These are phyloP conservation scores for Epinephelus fuscoguttatus DNA, from an alignment of 2,113 vertebrate genomes.

Conservation along the genomic window DNA sequence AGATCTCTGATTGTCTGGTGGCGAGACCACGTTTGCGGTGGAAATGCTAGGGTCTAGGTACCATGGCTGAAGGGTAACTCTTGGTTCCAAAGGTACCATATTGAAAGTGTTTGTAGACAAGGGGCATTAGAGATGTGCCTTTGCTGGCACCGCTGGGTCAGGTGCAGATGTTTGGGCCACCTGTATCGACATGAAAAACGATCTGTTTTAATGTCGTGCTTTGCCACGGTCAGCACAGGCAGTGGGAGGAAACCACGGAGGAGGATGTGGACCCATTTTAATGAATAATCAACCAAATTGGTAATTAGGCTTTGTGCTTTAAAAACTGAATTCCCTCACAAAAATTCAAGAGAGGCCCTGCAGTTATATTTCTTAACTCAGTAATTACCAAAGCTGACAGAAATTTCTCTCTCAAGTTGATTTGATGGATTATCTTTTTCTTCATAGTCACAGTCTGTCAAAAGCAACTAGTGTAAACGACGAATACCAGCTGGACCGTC, in stretches of 20 bases:
- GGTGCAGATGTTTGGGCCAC: slow-evolving; percentile 2
- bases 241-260: not conserved
- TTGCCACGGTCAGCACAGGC: slow-evolving; percentile 3
- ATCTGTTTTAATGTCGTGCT: not conserved
- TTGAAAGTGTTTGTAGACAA: too few species aligned
- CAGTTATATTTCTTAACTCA: not conserved
- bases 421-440: not conserved
- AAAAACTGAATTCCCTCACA: slow-evolving; percentile 4
- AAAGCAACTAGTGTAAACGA: not conserved
- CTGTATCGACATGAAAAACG: not conserved
- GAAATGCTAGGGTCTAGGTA: too few species aligned
- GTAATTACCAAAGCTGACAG: slow-evolving; percentile 19
- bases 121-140: not conserved
- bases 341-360: not conserved
- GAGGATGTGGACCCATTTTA: not conserved
- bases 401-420: not conserved
- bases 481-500: not conserved
- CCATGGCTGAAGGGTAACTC: too few species aligned
- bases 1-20: too few species aligned
- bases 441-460: slow-evolving; percentile 15
- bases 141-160: not conserved
- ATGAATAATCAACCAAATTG: slow-evolving; percentile 10
- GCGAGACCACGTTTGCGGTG: too few species aligned
- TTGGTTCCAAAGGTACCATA: too few species aligned
- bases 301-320: slow-evolving; percentile 11